Evolutionary conservation across 2,797 vertebrate species (phyloP).

Genomic region (Streptopelia turtur): DNA sequence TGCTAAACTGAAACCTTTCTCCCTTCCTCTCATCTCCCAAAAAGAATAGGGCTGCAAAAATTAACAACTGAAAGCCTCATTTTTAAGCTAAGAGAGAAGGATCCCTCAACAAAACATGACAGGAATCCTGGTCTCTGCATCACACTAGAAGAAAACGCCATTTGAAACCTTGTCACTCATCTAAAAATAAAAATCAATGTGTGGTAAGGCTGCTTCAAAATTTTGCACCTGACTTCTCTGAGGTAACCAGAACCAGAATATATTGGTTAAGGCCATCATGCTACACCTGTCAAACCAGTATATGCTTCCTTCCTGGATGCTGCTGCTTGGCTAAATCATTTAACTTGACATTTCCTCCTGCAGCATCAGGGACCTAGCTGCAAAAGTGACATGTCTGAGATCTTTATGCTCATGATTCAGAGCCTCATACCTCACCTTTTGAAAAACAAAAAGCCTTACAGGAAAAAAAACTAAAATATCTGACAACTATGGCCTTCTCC

Average conservation of each 20-base stretch:
- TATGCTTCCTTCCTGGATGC: neutral
- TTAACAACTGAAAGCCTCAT: neutral
- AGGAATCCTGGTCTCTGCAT: neutral
- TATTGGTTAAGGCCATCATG: neutral
- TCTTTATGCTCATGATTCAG: neutral
- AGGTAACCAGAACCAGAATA: neutral
- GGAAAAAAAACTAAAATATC: neutral
- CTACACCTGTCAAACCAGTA: neutral
- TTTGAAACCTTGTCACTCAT: neutral
- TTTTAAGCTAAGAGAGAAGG: neutral
- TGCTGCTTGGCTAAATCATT: neutral
- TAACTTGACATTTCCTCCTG: neutral
- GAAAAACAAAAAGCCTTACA: neutral
- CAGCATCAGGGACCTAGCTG: neutral
- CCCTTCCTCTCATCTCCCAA: fast-evolving
- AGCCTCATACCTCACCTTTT: neutral
- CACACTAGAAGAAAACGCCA: neutral
- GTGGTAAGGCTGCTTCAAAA: neutral
- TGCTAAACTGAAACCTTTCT: neutral
- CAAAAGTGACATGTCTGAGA: neutral
- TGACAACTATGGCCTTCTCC: neutral
- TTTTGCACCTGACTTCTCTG: neutral
- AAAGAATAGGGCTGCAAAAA: neutral
- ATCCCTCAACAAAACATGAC: neutral
- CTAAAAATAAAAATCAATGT: neutral